Percentiles rank a stretch among this genome's conserved stretches.
Conservation (phyloP, 2,113 vertebrate species). For the Misgurnus anguillicaudatus region DNA sequence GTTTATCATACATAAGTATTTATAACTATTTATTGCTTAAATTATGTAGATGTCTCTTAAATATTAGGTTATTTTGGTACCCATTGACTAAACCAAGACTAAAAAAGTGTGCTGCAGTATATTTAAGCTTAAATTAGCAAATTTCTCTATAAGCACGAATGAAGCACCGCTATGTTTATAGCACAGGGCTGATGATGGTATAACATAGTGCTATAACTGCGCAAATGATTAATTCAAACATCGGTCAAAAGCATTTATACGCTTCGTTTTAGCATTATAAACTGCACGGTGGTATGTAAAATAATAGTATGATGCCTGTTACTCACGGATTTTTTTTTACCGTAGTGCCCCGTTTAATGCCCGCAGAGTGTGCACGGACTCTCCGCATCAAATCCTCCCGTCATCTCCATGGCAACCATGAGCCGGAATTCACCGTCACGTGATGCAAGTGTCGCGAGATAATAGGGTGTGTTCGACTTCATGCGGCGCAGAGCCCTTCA, state of each 20-base stretch:
- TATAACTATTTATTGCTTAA: background rate
- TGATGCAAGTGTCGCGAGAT: background rate
- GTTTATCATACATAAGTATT: no score
- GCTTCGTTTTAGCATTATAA: background rate
- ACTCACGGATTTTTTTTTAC: background rate
- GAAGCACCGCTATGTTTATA: background rate
- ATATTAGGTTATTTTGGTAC: no score
- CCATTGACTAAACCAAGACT: background rate
- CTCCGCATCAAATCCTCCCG: constrained; percentile 12
- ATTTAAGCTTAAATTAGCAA: background rate
- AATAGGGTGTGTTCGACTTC: no score
- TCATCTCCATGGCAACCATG: constrained; percentile 45
- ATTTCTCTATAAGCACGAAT: background rate
- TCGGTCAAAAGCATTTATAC: background rate
- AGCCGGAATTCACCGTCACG: constrained; percentile 22
- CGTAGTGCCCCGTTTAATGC: background rate
- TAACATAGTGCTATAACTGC: background rate
- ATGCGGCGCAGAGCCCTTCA: no score
- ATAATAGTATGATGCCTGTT: background rate
- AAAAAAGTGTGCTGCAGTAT: no score
- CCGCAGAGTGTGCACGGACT: background rate
- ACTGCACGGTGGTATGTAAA: background rate
- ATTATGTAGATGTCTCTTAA: background rate
- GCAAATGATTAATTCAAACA: background rate
- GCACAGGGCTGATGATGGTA: background rate